Base-by-base conservation (phyloP, 1,140 invertebrate species). In the Magallana angulata region DNA sequence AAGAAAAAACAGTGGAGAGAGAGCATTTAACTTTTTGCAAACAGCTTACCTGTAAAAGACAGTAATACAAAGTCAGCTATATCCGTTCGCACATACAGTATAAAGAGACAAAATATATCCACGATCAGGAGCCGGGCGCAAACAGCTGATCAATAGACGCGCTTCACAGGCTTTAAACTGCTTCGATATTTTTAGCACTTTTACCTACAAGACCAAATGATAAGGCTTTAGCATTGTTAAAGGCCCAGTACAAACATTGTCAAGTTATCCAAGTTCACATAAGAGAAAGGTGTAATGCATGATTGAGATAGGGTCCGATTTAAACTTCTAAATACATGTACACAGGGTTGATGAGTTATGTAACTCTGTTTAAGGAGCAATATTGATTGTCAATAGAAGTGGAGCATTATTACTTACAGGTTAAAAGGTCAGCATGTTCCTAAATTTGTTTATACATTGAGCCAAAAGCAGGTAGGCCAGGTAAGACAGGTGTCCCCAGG, bases 121-220 rank as follows among this genome's bases (percentile, higher is more conserved):
- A 48, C 5, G 36, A 48, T 48, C 24, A 3, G 12, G 24, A 76
- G 68, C 24, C 68, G 24, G 68, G 24, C 18, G 24, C 11, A 11
- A 36, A 76, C 68, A 76, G 68, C 68, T 76, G 68, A 76, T 76
- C 68, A 76, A 76, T 76, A 76, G 68, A 36, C 68, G 24, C 68
- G 68, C 68, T 76, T 76, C 68, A 76, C 68, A 76, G 68, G 68
- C 18, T 76, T 76, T 76, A 48, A 12, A 76, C 68, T 76, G 68
- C 36, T 2, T 30, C 24, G 68, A 36, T 76, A 76, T 76, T 76
- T 76, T 76, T 76, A 76, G 68, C 68, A 76, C 68, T 76, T 36
- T 76, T 71, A 76, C 68, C 68, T 76, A 48, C 36, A 48, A 76
- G 68, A 30, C 24, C 24, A 36, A 76, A 76, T 76, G 68, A 76